Evolutionary conservation across 2,888 invertebrate species (phyloP).

Genomic region (Macrophya annulata): DNA sequence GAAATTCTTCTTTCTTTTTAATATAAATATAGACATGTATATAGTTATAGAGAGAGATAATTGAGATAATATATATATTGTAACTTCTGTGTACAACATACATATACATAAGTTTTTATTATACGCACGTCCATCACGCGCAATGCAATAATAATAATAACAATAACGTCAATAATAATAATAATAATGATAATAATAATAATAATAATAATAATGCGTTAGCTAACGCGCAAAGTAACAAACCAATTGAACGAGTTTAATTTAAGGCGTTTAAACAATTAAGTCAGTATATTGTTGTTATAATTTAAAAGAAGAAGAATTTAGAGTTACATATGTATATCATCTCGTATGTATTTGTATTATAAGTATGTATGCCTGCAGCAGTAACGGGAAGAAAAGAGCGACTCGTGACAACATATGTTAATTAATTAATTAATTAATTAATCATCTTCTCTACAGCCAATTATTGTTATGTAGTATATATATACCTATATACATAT

Average conservation of each 20-base stretch:
- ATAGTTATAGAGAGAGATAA: too few relatives aligned
- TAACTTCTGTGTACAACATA: too few relatives aligned
- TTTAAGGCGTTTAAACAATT: not conserved
- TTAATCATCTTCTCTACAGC: not conserved
- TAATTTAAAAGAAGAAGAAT: too few relatives aligned
- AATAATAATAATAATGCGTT: not conserved
- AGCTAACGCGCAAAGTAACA: conserved; percentile 2
- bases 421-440: conserved; percentile 10
- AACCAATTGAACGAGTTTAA: conserved; percentile 39
- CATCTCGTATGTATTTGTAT: too few relatives aligned
- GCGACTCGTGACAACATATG: not conserved
- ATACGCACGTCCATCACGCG: not conserved
- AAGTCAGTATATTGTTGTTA: too few relatives aligned
- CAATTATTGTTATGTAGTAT: not conserved
- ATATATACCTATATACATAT: not conserved
- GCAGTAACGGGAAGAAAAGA: not conserved
- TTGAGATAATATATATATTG: too few relatives aligned
- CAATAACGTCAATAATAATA: too few relatives aligned
- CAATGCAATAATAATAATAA: not conserved
- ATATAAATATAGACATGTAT: too few relatives aligned
- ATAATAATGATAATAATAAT: not conserved
- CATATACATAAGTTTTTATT: not conserved
- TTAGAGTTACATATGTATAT: too few relatives aligned
- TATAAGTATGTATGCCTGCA: too few relatives aligned
- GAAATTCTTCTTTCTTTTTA: too few relatives aligned